These are phyloP conservation scores for Rostratula benghalensis DNA, from an alignment of 2,113 vertebrate species.

Conservation along the genomic window DNA sequence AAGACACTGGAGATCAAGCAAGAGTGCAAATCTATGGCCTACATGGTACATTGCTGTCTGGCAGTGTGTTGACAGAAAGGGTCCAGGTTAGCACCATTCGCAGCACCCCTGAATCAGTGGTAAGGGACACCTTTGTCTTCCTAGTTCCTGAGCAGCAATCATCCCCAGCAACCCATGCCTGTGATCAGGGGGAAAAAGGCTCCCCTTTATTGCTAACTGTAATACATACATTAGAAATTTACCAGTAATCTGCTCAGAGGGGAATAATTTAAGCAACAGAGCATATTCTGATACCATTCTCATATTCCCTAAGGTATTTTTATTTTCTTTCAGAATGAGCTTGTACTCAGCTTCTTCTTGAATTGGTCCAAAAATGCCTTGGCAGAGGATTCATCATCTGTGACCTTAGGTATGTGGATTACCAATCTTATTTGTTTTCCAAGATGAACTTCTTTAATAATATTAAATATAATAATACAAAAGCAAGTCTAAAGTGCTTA, in stretches of 20 bases:
- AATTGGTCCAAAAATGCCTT: conserved; percentile 70
- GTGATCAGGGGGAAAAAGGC: not conserved
- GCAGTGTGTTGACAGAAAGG: not conserved
- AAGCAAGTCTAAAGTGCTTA: not conserved
- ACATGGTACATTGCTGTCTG: not conserved
- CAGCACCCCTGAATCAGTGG: not conserved
- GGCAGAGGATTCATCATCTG: not conserved
- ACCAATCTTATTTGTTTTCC: not conserved
- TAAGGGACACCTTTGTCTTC: not conserved
- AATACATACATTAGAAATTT: not conserved
- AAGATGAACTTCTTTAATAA: not conserved
- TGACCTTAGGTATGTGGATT: conserved; percentile 54
- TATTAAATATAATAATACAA: not conserved
- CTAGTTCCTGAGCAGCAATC: not conserved
- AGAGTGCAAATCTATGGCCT: not conserved
- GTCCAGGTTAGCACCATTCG: not conserved
- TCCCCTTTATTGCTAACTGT: not conserved
- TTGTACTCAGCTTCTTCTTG: conserved; percentile 82
- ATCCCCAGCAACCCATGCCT: not conserved
- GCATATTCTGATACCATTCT: too few relatives aligned
- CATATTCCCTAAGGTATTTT: not conserved
- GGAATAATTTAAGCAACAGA: not conserved
- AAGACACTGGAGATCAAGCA: not conserved
- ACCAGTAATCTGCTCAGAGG: not conserved
- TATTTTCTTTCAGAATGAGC: conserved; percentile 80